Evolutionary conservation across 2,888 invertebrate species (phyloP), one percentile per base, ranked within the genome.

Genomic region (Platycheirus albimanus): DNA sequence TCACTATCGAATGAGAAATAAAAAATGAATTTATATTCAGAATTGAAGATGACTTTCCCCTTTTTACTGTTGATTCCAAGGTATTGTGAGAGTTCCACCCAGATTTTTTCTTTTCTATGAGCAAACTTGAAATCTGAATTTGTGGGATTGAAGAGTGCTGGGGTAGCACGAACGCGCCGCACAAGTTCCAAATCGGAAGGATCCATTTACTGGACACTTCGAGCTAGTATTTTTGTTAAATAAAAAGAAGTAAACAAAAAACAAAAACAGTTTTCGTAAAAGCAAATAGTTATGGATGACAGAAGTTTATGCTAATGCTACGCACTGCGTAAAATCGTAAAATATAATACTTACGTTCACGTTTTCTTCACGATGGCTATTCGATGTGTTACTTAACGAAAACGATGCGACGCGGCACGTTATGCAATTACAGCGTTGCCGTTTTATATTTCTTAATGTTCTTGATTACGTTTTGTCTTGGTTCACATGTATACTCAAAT

Each of bases 71-170:
- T 81, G 85, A 88, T 87, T 3, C 86, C 86, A 4, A 89, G 67
- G 33, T 85, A 72, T n/a, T 86, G 81, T 1, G 89, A 89, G 8
- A 91, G 87, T 84, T 87, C 87, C 8, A 87, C 87, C 91, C 91
- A 91, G 64, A 88, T 88, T 78, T 89, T 87, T 28, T 89, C 88
- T 83, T 91, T 91, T 47, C 88, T 86, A 66, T 89, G 87, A 1
- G 88, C 88, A 28, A 89, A 87, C 64, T 90, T 89, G 85, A 90
- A 90, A 74, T 90, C 89, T 1, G 88, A 87, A 85, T 88, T 87
- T 58, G 88, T 87, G n/a, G 88, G 87, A 71, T 91, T 89, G 58
- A 91, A 91, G 1, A 91, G 79, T 8, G 88, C 86, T 2, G 90
- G 89, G 7, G 89, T 88, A 2, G 86, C 85, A 64, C 88, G 88